phyloP scores from a whole-genome alignment of 2,797 vertebrate species.

The Ara ararauna region DNA sequence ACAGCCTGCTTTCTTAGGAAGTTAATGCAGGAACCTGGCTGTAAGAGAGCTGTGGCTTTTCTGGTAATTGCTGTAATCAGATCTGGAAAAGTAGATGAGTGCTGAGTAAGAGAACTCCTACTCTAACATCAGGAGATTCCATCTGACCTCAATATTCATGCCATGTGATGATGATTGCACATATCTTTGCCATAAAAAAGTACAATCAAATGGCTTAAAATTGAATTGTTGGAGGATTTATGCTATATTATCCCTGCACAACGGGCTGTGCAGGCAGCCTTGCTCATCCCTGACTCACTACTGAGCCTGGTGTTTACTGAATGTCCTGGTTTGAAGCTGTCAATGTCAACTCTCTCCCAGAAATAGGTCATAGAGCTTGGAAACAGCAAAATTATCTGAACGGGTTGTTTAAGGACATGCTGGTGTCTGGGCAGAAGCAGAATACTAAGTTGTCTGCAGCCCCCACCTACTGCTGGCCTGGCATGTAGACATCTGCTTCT shows the following conservation, averaged over 20 bases:
- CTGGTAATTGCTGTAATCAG: conserved; percentile 68
- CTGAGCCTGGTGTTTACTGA: neutral
- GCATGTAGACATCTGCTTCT: neutral
- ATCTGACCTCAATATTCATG: conserved; percentile 48
- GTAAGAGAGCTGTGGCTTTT: conserved; percentile 26
- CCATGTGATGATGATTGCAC: conserved; percentile 11
- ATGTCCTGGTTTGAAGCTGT: neutral
- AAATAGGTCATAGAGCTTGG: neutral
- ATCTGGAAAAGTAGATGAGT: conserved; percentile 52
- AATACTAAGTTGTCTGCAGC: neutral
- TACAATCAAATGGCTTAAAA: neutral
- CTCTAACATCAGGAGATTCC: conserved; percentile 38
- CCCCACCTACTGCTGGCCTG: neutral
- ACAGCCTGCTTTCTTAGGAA: conserved; percentile 36
- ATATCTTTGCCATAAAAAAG: conserved; percentile 8
- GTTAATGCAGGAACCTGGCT: neutral
- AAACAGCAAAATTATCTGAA: neutral
- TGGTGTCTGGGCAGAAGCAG: neutral
- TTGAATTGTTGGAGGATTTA: neutral
- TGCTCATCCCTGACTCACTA: neutral
- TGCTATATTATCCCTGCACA: neutral
- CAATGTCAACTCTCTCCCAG: accelerated
- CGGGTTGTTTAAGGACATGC: neutral
- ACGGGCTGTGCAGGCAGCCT: neutral
- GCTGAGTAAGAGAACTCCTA: conserved; percentile 56